Percentiles rank a stretch among this genome's conserved stretches.
Conservation (phyloP, 2,797 vertebrate species). For the Xiphophorus birchmanni region DNA sequence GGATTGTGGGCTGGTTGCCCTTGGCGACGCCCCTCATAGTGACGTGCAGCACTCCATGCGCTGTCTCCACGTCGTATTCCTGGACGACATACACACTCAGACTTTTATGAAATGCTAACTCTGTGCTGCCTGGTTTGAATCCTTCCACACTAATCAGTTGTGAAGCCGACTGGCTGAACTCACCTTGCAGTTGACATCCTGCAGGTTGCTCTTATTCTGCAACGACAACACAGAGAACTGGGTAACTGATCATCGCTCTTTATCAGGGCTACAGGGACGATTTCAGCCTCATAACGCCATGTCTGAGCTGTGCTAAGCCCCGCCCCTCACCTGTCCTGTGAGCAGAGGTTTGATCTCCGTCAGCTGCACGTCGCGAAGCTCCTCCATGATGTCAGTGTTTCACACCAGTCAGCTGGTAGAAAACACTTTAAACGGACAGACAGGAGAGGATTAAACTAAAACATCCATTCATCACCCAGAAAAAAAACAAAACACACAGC, state of each 20-base stretch:
- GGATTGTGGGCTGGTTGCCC: constrained; percentile 92
- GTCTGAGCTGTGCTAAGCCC: not conserved
- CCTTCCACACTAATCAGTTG: not conserved
- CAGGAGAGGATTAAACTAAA: not conserved
- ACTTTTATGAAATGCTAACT: too few relatives aligned
- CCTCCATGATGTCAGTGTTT: constrained; percentile 83
- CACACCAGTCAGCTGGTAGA: constrained; percentile 34
- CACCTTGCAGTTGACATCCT: constrained; percentile 96
- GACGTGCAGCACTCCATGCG: constrained; percentile 90
- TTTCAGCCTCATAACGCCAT: not conserved
- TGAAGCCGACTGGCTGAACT: constrained; percentile 42
- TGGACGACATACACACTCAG: constrained; percentile 63
- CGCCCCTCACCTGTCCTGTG: constrained; percentile 87
- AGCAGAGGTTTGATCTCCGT: constrained; percentile 95
- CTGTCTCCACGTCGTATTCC: constrained; percentile 95
- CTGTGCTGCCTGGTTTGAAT: too few relatives aligned
- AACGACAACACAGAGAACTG: constrained; percentile 39
- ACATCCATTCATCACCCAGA: not conserved
- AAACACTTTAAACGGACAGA: constrained; percentile 9
- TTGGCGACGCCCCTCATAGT: constrained; percentile 91
- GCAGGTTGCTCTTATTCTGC: constrained; percentile 90
- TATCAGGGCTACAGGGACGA: not conserved
- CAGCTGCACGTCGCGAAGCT: constrained; percentile 93
- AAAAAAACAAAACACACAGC: not conserved
- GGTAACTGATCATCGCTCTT: not conserved